Conservation (phyloP, 2,797 vertebrate species). For the Oophaga sylvatica region DNA sequence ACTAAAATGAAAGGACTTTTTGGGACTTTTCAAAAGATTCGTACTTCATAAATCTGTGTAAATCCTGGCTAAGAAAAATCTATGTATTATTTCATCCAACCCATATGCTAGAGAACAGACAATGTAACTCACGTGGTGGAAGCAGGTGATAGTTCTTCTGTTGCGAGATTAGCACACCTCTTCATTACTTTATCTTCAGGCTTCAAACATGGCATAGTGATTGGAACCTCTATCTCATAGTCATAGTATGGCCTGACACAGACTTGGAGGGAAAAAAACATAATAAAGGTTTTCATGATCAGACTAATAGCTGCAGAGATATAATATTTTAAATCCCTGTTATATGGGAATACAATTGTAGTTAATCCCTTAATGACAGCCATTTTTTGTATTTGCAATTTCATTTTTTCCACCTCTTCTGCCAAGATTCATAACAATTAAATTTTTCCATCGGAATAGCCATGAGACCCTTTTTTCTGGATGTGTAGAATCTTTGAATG, state of each 20-base stretch:
- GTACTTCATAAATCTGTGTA: too few relatives aligned
- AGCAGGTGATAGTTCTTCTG: constrained; percentile 72
- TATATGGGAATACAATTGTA: too few relatives aligned
- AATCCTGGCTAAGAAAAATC: too few relatives aligned
- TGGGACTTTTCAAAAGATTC: too few relatives aligned
- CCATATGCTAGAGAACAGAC: background rate
- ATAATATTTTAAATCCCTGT: background rate
- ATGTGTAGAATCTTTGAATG: too few relatives aligned
- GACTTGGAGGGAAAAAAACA: constrained; percentile 67
- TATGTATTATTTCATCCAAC: background rate
- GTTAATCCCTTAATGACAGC: too few relatives aligned
- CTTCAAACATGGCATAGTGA: constrained; percentile 69
- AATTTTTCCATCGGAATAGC: too few relatives aligned
- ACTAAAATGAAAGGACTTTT: too few relatives aligned
- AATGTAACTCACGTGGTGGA: constrained; percentile 70
- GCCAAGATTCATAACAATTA: too few relatives aligned
- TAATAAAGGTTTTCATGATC: background rate
- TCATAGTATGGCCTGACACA: constrained; percentile 66
- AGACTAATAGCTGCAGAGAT: background rate
- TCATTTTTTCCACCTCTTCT: too few relatives aligned
- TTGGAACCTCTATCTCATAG: constrained; percentile 76
- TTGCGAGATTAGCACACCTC: constrained; percentile 68
- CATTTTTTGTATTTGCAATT: too few relatives aligned
- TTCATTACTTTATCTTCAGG: constrained; percentile 62
- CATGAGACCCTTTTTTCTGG: too few relatives aligned